Evolutionary conservation across 2,888 invertebrate genomes (phyloP), one percentile per base, ranked within the genome.

Genomic region (Hemicrepidius hirtus): DNA sequence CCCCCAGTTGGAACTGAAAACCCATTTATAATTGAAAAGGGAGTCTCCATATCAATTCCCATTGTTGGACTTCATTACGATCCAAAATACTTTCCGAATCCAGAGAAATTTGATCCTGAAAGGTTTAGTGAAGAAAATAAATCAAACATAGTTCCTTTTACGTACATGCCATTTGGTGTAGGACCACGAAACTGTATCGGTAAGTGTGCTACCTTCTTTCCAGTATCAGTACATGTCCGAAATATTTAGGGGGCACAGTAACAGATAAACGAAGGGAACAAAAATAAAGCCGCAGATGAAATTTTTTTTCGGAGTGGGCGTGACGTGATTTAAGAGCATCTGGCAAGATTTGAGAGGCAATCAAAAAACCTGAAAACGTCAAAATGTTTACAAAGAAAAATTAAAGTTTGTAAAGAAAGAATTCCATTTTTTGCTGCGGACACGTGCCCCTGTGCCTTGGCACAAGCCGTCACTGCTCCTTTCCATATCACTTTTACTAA

Each of bases 41-140:
- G 89, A 0, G 86, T 87, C 21, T 79, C 86, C 0, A 79, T 91
- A 0, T 84, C 84, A 6, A 85, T 90, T 63, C 88, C 90, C 0
- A 80, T 88, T 1, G 85, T 86, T 66, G 89, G 87, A 0, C 82
- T 91, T 5, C 90, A 91, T 66, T 87, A 87, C 82, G 90, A 91
- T 78, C 87, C 89, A 0, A 84, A 89, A 12, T 85, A 87, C 75
- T 91, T 88, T 76, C 88, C 89, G 0, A 87, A 91, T 20, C 91
- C 91, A 0, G 82, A 88, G 0, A 84, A 85, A 37, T 89, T 90
- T 77, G 86, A 85, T 50, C 89, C 90, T n/a, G n/a, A n/a, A n/a
- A n/a, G n/a, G n/a, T n/a, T n/a, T n/a, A n/a, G n/a, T n/a, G n/a
- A n/a, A n/a, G 89, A 90, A 13, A 89, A 88, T 76, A 90, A 88